Conservation (phyloP, 2,113 vertebrate genomes). For the Gobius niger region DNA sequence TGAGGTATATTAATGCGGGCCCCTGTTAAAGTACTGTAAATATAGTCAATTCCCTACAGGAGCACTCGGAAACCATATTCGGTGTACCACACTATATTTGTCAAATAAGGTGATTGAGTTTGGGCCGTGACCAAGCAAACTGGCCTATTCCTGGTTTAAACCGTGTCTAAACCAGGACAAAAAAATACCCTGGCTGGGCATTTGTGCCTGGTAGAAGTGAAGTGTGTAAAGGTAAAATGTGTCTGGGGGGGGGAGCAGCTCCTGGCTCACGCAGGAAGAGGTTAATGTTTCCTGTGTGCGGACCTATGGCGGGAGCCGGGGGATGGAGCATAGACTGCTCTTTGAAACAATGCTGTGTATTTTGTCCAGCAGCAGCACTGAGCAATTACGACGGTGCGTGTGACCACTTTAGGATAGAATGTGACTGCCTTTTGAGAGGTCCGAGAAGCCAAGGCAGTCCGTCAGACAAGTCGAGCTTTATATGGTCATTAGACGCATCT, state of each 20-base stretch:
- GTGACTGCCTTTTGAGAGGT: conserved; percentile 15
- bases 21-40: no score
- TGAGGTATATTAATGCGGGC: no score
- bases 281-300: conserved; percentile 72
- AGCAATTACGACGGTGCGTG: conserved; percentile 39
- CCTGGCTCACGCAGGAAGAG: conserved; percentile 59
- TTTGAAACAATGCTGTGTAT: conserved; percentile 40
- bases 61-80: no score
- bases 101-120: no score
- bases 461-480: conserved; percentile 56
- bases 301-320: conserved; percentile 28
- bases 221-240: conserved; percentile 13
- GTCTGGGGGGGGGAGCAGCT: conserved; percentile 5
- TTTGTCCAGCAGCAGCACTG: conserved; percentile 25
- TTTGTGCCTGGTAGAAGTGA: neutral
- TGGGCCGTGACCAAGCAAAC: no score
- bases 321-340: conserved; percentile 8
- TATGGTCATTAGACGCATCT: conserved; percentile 62
- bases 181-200: no score
- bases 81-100: no score
- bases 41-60: no score
- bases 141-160: no score
- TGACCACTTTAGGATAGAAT: conserved; percentile 43
- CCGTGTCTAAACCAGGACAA: no score
- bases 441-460: conserved; percentile 12